Evolutionary conservation across 2,797 vertebrate species (phyloP).

Genomic region (Sebastes kiyomatsui): DNA sequence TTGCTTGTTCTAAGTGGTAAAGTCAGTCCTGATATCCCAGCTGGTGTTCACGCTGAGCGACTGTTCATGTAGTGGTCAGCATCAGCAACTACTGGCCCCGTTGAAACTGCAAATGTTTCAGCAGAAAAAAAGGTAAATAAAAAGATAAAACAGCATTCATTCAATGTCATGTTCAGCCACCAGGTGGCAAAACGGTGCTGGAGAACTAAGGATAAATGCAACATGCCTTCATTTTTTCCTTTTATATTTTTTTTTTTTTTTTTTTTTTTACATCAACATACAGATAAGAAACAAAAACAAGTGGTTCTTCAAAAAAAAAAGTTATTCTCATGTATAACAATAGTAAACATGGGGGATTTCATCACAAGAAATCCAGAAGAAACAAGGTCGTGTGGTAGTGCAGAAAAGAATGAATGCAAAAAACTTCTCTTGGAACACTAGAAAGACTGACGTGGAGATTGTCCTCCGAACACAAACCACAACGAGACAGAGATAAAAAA

Average conservation of each 20-base stretch:
- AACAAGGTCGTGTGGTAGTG: constrained; percentile 49
- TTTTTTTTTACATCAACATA: constrained; percentile 45
- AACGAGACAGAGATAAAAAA: constrained; percentile 49
- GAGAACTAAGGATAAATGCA: constrained; percentile 62
- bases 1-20: constrained; percentile 51
- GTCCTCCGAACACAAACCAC: constrained; percentile 59
- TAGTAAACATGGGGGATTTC: constrained; percentile 66
- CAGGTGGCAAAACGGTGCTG: constrained; percentile 67
- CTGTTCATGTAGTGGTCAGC: constrained; percentile 46
- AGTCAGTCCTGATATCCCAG: constrained; percentile 50
- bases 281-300: constrained; percentile 59
- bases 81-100: constrained; percentile 57
- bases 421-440: constrained; percentile 53
- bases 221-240: constrained; percentile 61
- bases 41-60: constrained; percentile 22
- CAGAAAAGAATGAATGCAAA: constrained; percentile 51
- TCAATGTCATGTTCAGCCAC: constrained; percentile 69
- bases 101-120: constrained; percentile 53
- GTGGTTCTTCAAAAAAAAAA: constrained; percentile 52
- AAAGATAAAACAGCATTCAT: constrained; percentile 60
- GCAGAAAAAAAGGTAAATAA: constrained; percentile 37
- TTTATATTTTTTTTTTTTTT: background rate
- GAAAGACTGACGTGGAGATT: constrained; percentile 45
- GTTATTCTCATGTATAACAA: constrained; percentile 64
- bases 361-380: constrained; percentile 47